A percentile compares a stretch with the other conserved stretches of the same genome.
Evolutionary conservation across 2,797 vertebrate species (phyloP).

Genomic region (Calcarius lapponicus): DNA sequence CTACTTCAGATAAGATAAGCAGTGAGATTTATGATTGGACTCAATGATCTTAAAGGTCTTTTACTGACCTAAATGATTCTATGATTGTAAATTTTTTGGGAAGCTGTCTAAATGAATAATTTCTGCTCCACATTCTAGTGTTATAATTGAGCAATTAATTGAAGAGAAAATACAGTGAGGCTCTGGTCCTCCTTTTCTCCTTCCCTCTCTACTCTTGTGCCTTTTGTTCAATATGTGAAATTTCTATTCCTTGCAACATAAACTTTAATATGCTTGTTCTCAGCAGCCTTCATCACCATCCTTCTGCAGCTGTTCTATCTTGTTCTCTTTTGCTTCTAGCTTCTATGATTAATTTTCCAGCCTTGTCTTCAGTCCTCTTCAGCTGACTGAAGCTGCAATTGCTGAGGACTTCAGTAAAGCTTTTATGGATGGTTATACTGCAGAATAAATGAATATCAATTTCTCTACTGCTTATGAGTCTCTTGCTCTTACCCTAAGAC

Average conservation of each 20-base stretch:
- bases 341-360: neutral
- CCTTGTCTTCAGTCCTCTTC: neutral
- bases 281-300: neutral
- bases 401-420: neutral
- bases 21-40: neutral
- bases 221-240: neutral
- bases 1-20: conserved; percentile 64
- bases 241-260: neutral
- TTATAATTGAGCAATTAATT: neutral
- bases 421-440: neutral
- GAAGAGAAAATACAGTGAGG: neutral
- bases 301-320: neutral
- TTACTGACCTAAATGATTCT: neutral
- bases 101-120: conserved; percentile 36
- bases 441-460: neutral
- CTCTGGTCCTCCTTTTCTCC: neutral
- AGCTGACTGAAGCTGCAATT: neutral
- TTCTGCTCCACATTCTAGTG: neutral
- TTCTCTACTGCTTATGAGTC: neutral
- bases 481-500: neutral
- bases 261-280: neutral
- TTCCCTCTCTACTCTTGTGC: neutral
- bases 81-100: neutral
- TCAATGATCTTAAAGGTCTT: neutral
- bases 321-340: neutral